Base-by-base conservation (phyloP, 2,888 invertebrate species). In the Phortica magna region DNA sequence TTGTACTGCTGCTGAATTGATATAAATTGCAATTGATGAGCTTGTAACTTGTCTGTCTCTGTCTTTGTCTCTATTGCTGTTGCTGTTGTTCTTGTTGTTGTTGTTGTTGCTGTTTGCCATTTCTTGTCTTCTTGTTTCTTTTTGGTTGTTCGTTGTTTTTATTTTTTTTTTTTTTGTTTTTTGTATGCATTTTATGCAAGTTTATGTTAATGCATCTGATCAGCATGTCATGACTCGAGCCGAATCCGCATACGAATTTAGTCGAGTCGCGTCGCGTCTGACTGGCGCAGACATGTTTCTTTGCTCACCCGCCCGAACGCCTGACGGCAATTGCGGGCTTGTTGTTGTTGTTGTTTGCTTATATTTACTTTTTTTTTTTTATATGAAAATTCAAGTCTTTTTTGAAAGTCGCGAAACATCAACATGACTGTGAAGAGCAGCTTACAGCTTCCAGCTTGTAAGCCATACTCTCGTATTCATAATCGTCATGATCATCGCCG, bases 11-110 rank as follows among this genome's bases (percentile, higher is more conserved):
- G 81, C 74, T 79, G 81, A 81, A 83, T 81, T 83, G 83, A 80
- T 81, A 82, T 82, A 80, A 83, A 81, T 81, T 81, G 78, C 76
- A 82, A 83, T 82, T 82, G 80, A 81, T 81, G 82, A 80, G 81
- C 76, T 70, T 78, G 79, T 80, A 67, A 53, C 68, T 42, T 42
- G 19, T 70, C 17, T 65, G 61, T 61, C 74, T 57, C 22, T 48
- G 61, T 43, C 68, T 67, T 53, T 74, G 75, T 73, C 74, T 31
- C 41, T 48, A 19, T 59, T 88, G 84, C 87, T 85, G 87, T 80
- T 75, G 80, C 31, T 31, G 31, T 31, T n/a, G n/a, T n/a, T n/a
- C n/a, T n/a, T n/a, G n/a, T 59, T 88, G 84, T 84, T 85, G 87
- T 80, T 75, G 80, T 4, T 31, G 31, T 31, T 31, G 1, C 31